Conservation (phyloP, 2,113 vertebrate species). For the Phyllostomus discolor region DNA sequence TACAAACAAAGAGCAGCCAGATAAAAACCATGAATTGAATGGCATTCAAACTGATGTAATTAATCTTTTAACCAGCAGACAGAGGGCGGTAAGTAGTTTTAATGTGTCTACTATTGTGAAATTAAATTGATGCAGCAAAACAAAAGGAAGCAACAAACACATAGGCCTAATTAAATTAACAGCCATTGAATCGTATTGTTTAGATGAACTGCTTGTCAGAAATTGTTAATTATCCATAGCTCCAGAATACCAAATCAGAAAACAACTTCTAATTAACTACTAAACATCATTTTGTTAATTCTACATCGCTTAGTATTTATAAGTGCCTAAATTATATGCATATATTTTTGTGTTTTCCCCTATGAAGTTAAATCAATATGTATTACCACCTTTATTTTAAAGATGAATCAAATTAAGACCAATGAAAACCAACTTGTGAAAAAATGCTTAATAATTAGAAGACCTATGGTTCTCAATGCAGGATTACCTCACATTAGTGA, state of each 20-base stretch:
- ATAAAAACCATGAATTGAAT: conserved; percentile 39
- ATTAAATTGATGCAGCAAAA: neutral
- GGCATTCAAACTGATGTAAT: conserved; percentile 42
- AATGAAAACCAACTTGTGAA: neutral
- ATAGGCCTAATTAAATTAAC: conserved; percentile 43
- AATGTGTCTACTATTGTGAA: conserved; percentile 47
- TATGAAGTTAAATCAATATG: conserved; percentile 14
- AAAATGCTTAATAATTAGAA: neutral
- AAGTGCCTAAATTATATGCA: neutral
- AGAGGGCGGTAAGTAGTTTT: conserved; percentile 30
- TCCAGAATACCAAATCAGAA: conserved; percentile 35
- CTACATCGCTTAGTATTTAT: neutral
- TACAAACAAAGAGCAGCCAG: neutral
- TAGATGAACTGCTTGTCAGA: conserved; percentile 31
- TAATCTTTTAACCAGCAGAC: conserved; percentile 33
- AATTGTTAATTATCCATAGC: conserved; percentile 11
- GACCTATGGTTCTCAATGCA: neutral
- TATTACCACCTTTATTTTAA: neutral
- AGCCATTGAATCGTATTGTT: neutral
- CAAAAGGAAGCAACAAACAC: conserved; percentile 41
- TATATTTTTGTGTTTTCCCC: neutral
- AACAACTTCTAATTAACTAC: conserved; percentile 32
- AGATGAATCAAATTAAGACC: neutral
- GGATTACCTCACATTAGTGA: neutral
- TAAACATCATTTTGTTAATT: conserved; percentile 1